These are phyloP conservation scores for Enteromius anoplus DNA, from an alignment of 2,797 vertebrate species.

Conservation along the genomic window DNA sequence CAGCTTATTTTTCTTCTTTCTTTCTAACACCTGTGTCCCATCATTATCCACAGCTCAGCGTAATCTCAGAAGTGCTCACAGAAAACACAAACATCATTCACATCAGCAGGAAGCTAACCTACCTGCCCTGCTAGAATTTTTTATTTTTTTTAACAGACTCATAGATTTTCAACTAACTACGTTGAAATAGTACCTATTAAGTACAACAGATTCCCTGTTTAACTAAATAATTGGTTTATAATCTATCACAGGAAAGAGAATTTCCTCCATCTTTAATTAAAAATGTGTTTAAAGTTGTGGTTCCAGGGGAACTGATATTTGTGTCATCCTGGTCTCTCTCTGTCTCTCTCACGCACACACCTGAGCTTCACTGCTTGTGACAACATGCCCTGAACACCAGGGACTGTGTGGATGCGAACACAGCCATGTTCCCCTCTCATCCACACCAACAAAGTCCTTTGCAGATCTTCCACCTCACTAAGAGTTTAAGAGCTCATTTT, in stretches of 20 bases:
- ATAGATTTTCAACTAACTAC: neutral
- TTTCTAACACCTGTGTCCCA: constrained; percentile 19
- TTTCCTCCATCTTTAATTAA: constrained; percentile 6
- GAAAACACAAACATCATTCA: constrained; percentile 28
- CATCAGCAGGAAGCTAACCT: constrained; percentile 31
- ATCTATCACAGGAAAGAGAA: neutral
- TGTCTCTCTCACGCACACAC: neutral
- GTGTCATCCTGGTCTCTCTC: neutral
- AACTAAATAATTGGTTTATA: neutral
- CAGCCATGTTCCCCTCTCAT: constrained; percentile 39
- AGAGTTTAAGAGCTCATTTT: constrained; percentile 20
- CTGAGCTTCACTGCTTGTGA: constrained; percentile 45
- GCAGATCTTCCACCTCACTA: constrained; percentile 24
- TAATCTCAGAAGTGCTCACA: constrained; percentile 23
- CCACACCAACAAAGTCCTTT: constrained; percentile 21
- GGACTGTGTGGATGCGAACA: constrained; percentile 34
- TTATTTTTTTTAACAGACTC: neutral
- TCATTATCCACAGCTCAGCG: constrained; percentile 4
- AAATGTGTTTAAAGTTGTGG: constrained; percentile 12
- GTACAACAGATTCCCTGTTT: neutral
- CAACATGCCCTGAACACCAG: constrained; percentile 56
- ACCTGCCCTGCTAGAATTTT: constrained; percentile 4
- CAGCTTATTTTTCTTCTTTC: neutral
- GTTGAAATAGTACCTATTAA: neutral
- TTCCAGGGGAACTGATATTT: constrained; percentile 6